Conservation (phyloP, 2,888 invertebrate genomes). For the Campoplex nolae region DNA sequence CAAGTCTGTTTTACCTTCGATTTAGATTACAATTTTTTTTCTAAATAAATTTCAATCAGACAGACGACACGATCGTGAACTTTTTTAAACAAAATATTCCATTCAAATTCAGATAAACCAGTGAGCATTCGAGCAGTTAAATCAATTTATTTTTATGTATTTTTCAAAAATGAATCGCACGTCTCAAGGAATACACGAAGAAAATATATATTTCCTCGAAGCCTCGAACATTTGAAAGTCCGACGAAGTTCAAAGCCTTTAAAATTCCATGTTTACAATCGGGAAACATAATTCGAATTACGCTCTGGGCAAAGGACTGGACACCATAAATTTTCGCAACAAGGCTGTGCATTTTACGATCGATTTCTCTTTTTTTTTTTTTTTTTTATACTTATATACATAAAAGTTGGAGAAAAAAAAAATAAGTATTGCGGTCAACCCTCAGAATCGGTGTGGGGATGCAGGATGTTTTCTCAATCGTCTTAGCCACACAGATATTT, state of each 20-base stretch:
- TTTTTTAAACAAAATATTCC: not conserved
- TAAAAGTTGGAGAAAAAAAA: conserved; percentile 35
- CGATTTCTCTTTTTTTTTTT: not conserved
- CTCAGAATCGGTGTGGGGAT: conserved; percentile 18
- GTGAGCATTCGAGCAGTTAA: too few relatives aligned
- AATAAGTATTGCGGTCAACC: conserved; percentile 46
- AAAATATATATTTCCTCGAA: too few relatives aligned
- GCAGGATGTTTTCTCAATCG: conserved; percentile 54
- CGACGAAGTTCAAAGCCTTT: too few relatives aligned
- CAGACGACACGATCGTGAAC: not conserved
- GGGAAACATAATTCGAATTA: not conserved
- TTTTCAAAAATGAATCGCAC: not conserved
- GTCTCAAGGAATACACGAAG: too few relatives aligned
- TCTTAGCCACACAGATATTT: conserved; percentile 37
- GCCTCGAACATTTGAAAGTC: too few relatives aligned
- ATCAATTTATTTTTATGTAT: not conserved
- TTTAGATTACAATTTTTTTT: not conserved
- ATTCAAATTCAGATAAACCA: not conserved
- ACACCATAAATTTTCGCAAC: conserved; percentile 11
- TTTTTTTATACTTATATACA: not conserved
- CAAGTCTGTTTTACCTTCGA: not conserved
- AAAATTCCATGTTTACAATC: conserved; percentile 1
- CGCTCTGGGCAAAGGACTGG: not conserved
- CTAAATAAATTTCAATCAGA: not conserved
- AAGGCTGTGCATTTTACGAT: conserved; percentile 13